Conservation (phyloP, 2,797 vertebrate species). For the Hozukius guyotensis region DNA sequence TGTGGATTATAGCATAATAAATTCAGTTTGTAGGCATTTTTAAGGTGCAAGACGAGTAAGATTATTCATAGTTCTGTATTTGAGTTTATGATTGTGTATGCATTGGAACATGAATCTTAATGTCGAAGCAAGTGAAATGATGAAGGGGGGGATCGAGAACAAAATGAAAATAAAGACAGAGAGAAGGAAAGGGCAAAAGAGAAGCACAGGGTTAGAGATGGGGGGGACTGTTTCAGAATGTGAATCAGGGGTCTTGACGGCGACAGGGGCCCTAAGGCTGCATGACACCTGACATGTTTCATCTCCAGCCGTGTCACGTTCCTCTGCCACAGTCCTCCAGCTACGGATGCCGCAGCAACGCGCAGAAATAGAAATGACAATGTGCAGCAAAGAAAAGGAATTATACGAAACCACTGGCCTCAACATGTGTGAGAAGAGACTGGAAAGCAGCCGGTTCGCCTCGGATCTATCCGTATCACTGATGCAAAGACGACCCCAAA, state of each 20-base stretch:
- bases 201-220: conserved; percentile 10
- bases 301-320: conserved; percentile 75
- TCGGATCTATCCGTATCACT: conserved; percentile 74
- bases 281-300: conserved; percentile 82
- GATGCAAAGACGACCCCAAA: conserved; percentile 81
- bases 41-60: not conserved
- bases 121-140: conserved; percentile 9
- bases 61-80: not conserved
- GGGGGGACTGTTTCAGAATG: conserved; percentile 30
- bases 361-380: conserved; percentile 69
- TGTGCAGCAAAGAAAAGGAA: conserved; percentile 51
- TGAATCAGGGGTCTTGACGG: conserved; percentile 60
- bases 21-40: not conserved
- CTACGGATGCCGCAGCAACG: conserved; percentile 42
- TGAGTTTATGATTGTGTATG: not conserved
- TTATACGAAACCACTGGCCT: conserved; percentile 58
- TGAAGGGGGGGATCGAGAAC: conserved; percentile 1
- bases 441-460: conserved; percentile 61
- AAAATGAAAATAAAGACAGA: conserved; percentile 1
- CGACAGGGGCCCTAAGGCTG: conserved; percentile 74
- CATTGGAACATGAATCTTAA: not conserved
- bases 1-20: not conserved
- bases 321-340: conserved; percentile 60
- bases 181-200: not conserved
- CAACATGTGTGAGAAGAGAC: conserved; percentile 37